phyloP scores from a whole-genome alignment of 2,113 vertebrate species.

The Burhinus oedicnemus region DNA sequence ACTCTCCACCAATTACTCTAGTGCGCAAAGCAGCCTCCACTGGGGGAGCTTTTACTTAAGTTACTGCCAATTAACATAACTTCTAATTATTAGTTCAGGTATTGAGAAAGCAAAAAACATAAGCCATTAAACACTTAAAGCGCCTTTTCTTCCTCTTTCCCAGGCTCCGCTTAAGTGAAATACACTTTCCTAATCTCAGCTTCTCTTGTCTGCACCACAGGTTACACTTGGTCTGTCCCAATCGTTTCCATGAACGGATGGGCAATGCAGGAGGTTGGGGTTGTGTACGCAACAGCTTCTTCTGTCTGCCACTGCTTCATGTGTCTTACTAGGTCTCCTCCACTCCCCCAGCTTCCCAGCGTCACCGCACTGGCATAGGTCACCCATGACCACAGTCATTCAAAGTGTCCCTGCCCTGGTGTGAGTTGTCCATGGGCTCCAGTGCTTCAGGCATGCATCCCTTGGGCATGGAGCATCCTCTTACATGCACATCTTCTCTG shows the following conservation, averaged over 20 bases:
- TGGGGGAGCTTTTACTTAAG: neutral
- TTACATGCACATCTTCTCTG: neutral
- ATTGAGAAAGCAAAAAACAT: neutral
- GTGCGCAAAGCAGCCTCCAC: neutral
- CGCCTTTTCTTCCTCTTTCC: neutral
- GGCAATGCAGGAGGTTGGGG: neutral
- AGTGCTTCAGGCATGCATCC: neutral
- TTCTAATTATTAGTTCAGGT: neutral
- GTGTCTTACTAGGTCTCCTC: neutral
- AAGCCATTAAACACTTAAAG: neutral
- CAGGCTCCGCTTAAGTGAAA: neutral
- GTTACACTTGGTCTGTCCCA: neutral
- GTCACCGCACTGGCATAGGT: neutral
- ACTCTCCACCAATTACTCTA: neutral
- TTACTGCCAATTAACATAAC: neutral
- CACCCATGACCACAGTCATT: neutral
- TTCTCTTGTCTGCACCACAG: neutral
- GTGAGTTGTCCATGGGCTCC: neutral
- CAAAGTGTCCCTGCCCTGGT: neutral
- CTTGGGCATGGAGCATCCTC: neutral
- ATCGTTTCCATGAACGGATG: neutral
- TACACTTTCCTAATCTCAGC: neutral
- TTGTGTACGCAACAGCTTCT: neutral
- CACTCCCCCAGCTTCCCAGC: neutral
- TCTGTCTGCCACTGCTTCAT: neutral